Conservation (phyloP, 2,113 vertebrate genomes). For the Varanus komodoensis region DNA sequence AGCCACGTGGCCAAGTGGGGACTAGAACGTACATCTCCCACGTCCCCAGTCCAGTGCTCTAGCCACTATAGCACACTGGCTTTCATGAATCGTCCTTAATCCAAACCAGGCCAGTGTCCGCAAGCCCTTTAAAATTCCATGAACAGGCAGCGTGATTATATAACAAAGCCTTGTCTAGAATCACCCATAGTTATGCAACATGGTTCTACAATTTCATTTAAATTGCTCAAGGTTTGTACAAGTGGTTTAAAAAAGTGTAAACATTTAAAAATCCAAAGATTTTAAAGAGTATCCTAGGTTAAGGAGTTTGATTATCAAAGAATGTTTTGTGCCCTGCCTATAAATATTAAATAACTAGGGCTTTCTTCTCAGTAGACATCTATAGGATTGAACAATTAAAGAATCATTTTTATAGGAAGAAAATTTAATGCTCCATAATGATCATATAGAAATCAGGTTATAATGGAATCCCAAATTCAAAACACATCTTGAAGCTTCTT, state of each 20-base stretch:
- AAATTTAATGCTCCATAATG: too few species aligned
- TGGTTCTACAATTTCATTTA: not conserved
- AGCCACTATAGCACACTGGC: too few species aligned
- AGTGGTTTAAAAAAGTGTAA: not conserved
- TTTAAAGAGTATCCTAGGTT: not conserved
- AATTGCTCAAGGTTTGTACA: not conserved
- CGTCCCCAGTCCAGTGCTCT: too few species aligned
- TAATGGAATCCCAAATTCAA: not conserved
- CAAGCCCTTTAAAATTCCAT: not conserved
- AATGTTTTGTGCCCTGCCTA: fast-evolving
- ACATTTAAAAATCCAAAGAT: not conserved
- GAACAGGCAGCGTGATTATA: too few species aligned
- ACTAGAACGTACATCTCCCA: too few species aligned
- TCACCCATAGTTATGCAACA: not conserved
- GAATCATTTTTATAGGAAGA: not conserved
- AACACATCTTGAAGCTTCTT: not conserved
- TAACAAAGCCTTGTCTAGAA: not conserved
- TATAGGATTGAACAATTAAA: not conserved
- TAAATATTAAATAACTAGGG: not conserved
- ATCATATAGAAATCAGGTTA: not conserved
- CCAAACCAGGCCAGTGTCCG: not conserved
- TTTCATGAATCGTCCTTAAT: too few species aligned
- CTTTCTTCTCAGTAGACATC: not conserved
- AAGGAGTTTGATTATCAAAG: not conserved
- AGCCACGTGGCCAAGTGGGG: too few species aligned